Evolutionary conservation across 2,113 vertebrate species (phyloP).

Genomic region (Oxyura jamaicensis): DNA sequence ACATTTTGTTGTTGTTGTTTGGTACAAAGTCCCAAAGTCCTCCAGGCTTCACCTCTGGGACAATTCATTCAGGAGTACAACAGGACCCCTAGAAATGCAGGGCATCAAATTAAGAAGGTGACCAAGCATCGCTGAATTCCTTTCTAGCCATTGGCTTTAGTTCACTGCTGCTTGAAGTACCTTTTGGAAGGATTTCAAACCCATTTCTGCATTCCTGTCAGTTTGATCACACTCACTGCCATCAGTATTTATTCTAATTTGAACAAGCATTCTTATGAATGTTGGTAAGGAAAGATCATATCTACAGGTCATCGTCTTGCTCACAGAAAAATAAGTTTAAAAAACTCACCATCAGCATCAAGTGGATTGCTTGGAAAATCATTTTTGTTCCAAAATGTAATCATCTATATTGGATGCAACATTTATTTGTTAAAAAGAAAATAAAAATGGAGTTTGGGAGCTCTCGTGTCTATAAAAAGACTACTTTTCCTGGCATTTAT

Average conservation of each 20-base stretch:
- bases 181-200: background rate
- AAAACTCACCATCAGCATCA: conserved; percentile 19
- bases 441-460: conserved; percentile 73
- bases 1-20: background rate
- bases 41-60: background rate
- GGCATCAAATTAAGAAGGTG: background rate
- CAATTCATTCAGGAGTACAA: background rate
- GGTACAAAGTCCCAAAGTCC: background rate
- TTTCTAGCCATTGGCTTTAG: background rate
- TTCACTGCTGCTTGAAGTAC: background rate
- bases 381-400: conserved; percentile 79
- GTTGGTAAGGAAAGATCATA: background rate
- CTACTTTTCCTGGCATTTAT: conserved; percentile 75
- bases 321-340: background rate
- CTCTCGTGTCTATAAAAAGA: conserved; percentile 76
- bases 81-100: background rate
- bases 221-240: background rate
- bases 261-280: conserved; percentile 10
- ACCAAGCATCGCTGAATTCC: background rate
- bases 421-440: conserved; percentile 74
- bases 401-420: conserved; percentile 78
- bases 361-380: conserved; percentile 72
- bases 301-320: conserved; percentile 36
- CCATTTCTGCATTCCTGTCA: background rate
- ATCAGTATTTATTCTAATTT: conserved; percentile 32